Evolutionary conservation across 2,888 invertebrate species (phyloP), one percentile per base, ranked within the genome.

Genomic region (Prenolepis imparis): DNA sequence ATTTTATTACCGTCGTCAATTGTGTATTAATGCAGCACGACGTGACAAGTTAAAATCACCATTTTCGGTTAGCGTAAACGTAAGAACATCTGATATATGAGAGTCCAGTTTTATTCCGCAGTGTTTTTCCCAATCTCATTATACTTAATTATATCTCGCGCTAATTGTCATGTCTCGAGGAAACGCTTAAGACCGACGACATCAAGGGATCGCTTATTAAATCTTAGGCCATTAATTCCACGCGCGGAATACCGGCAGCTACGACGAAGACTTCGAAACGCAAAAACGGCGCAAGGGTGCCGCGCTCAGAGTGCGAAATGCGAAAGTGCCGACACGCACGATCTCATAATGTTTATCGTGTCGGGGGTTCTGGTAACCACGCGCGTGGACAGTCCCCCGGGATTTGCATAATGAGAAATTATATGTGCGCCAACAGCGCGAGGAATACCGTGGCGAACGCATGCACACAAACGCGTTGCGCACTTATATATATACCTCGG

Each of bases 351-450:
- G 85, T 86, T 74, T 57, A 59, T 80, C 41, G 72, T 32, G 72
- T 32, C 44, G 44, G 57, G n/a, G 28, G 32, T 64, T 28, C 74
- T 57, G 75, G 61, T 59, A 67, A 75, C 66, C 74, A 66, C 75
- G 75, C 82, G 67, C 78, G 87, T 68, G 68, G 80, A 84, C 84
- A 67, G 78, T 85, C 85, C 84, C 28, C 74, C 66, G 55, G 73
- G 81, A 92, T 92, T 91, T 91, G 90, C 92, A 92, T 92, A 92
- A 92, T 91, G 91, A 91, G 91, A 91, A 92, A 92, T 91, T 91
- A 92, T 90, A 89, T 86, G 88, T 87, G 84, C 86, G 83, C 87
- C 82, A 78, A 84, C 86, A 68, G 87, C 82, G 85, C 48, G 8
- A 52, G 85, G 87, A 66, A 72, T 84, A 84, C 66, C 86, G 86